Base-by-base conservation (phyloP, 2,888 invertebrate genomes). In the Formica aserva region DNA sequence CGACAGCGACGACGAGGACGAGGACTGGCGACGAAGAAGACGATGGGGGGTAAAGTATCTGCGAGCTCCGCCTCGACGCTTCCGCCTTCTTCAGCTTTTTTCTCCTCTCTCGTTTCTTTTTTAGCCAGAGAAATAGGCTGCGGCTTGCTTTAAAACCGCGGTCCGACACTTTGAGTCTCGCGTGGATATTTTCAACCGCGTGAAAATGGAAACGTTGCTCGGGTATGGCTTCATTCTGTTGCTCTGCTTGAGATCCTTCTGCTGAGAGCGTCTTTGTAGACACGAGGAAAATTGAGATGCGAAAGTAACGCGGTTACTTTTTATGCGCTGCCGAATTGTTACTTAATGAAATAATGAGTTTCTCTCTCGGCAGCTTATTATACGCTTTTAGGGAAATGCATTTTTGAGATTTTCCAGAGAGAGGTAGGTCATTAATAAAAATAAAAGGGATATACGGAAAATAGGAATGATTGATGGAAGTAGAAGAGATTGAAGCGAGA, bases 181-280 rank as follows among this genome's bases (percentile, higher is more conserved):
- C 55, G 62, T 67, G 67, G 35, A 67, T 83, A 52, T 72, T 78
- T 74, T 74, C 72, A 75, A 41, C 65, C 76, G 77, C 78, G 72
- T 75, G 78, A 78, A 85, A 83, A 85, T 74, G 85, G 78, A 78
- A 77, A 67, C 63, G 69, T 74, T 80, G 52, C 57, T 18, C 35
- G 63, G 72, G 32, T 77, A 72, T 29, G 63, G 55, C 65, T 78
- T n/a, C 22, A 15, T 52, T 48, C 29, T 22, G 18, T 55, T 41
- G 32, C 41, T 32, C 22, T 18, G 29, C 69, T 38, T 18, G n/a
- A 22, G 15, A 8, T 29, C 13, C 65, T 26, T 9, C 52, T 8
- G 55, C 82, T 15, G 55, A 26, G 77, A 60, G 18, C 11, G 18
- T 45, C 80, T 72, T 72, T 62, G 71, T 80, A 52, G 11, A 29